Conservation (phyloP, 2,797 vertebrate genomes). For the Phataginus tetradactyla region DNA sequence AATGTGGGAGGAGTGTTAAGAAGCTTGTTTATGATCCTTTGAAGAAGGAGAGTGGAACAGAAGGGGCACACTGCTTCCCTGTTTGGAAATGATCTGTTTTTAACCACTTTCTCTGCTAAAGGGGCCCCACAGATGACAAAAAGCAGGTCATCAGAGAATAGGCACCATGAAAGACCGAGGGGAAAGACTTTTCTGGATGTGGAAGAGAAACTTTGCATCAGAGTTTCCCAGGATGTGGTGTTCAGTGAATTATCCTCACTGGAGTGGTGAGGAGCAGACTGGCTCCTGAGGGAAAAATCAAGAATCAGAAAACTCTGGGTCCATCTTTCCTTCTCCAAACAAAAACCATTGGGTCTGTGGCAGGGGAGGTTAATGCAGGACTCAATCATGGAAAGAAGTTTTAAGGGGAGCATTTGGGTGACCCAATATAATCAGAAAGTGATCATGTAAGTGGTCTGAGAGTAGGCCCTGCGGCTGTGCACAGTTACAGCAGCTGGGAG, state of each 20-base stretch:
- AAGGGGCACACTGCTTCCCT: not conserved
- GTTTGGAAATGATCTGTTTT: not conserved
- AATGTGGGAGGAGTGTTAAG: not conserved
- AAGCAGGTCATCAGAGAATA: not conserved
- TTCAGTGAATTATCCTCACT: not conserved
- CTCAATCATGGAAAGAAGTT: not conserved
- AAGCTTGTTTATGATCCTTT: not conserved
- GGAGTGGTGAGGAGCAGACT: not conserved
- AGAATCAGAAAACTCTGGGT: not conserved
- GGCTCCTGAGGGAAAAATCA: not conserved
- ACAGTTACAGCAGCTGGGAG: fast-evolving
- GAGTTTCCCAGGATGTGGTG: not conserved
- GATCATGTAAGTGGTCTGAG: not conserved
- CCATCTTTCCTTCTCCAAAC: not conserved
- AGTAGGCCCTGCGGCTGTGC: fast-evolving
- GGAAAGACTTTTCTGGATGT: not conserved
- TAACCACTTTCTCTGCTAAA: not conserved
- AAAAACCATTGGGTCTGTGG: not conserved
- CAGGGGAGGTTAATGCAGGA: not conserved
- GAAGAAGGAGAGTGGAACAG: not conserved
- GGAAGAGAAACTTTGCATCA: not conserved
- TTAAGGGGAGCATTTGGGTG: not conserved
- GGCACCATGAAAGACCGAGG: not conserved
- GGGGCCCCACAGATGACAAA: not conserved
- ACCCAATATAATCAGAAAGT: not conserved